Conservation (phyloP, 2,113 vertebrate genomes). For the Pao palembangensis region DNA sequence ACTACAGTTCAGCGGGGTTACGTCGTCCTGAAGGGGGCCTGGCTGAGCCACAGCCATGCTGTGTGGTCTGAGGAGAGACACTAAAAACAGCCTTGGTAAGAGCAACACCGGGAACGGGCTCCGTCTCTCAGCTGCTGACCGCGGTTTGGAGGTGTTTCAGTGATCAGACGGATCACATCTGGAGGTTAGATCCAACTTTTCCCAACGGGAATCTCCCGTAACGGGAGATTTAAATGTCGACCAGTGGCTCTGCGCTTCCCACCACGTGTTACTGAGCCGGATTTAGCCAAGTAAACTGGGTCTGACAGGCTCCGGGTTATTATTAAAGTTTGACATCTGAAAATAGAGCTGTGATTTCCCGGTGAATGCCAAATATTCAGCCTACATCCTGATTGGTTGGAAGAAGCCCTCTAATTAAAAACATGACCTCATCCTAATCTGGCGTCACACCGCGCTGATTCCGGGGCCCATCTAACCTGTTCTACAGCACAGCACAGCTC, state of each 20-base stretch:
- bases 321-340: constrained; percentile 61
- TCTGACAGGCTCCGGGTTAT: constrained; percentile 40
- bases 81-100: constrained; percentile 74
- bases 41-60: constrained; percentile 67
- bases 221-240: constrained; percentile 24
- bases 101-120: constrained; percentile 8
- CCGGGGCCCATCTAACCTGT: background rate
- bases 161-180: background rate
- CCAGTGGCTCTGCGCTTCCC: constrained; percentile 22
- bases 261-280: constrained; percentile 44
- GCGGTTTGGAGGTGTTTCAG: constrained; percentile 1
- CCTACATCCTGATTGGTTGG: constrained; percentile 60
- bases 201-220: background rate
- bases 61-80: constrained; percentile 77
- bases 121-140: constrained; percentile 2
- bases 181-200: background rate
- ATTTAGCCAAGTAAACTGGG: constrained; percentile 51
- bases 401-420: constrained; percentile 43
- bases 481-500: background rate
- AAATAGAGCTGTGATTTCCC: constrained; percentile 65
- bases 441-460: background rate
- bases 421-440: constrained; percentile 1
- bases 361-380: constrained; percentile 52
- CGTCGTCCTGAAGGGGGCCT: constrained; percentile 43
- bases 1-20: constrained; percentile 38